A percentile compares a stretch with the other conserved stretches of the same genome.
phyloP scores from a whole-genome alignment of 2,888 invertebrate genomes.

The Tachina lurida region DNA sequence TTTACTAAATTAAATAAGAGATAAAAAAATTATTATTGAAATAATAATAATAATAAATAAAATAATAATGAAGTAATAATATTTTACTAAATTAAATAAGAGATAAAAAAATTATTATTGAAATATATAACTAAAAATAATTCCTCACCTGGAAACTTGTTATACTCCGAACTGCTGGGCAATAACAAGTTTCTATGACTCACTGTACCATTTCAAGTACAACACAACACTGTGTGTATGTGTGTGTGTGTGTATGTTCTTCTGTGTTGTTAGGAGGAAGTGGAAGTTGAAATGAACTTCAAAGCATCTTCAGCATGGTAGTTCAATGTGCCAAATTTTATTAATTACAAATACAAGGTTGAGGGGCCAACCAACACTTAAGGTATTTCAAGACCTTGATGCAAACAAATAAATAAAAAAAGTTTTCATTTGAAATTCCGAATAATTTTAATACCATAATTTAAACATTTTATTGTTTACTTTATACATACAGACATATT shows the following conservation, averaged over 20 bases:
- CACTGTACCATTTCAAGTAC: slow-evolving; percentile 8
- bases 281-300: slow-evolving; percentile 26
- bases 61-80: no score
- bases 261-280: background rate
- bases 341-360: slow-evolving; percentile 18
- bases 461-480: slow-evolving; percentile 11
- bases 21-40: background rate
- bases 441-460: slow-evolving; percentile 7
- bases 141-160: background rate
- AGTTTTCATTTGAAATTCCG: background rate
- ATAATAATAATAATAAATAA: no score
- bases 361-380: slow-evolving; percentile 20
- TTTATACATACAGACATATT: background rate
- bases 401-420: background rate
- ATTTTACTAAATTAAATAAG: no score
- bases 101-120: background rate
- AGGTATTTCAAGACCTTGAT: slow-evolving; percentile 14
- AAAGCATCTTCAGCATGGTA: slow-evolving; percentile 6
- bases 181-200: background rate
- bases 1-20: no score
- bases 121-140: background rate
- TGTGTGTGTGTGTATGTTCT: background rate
- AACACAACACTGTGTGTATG: background rate
- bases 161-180: background rate
- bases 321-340: slow-evolving; percentile 23